Conservation (phyloP, 2,113 vertebrate species). For the Balaeniceps rex region DNA sequence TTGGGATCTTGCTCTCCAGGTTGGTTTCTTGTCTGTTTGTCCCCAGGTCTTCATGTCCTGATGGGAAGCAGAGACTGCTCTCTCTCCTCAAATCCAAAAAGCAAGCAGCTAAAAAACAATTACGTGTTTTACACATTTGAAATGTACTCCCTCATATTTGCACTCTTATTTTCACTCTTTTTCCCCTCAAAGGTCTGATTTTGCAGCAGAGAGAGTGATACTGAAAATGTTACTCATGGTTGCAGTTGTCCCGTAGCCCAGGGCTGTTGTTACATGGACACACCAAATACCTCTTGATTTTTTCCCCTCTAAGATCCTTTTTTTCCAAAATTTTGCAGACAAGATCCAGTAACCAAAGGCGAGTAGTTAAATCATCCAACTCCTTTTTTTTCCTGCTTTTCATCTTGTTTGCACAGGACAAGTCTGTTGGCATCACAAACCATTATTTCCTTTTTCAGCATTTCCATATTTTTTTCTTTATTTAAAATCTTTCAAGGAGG, state of each 20-base stretch:
- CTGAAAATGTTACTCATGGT: background rate
- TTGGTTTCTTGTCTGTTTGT: background rate
- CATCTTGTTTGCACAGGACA: background rate
- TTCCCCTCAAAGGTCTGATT: background rate
- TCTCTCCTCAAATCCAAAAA: background rate
- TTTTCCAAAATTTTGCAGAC: background rate
- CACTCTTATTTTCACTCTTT: background rate
- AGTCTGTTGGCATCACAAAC: background rate
- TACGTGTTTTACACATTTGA: background rate
- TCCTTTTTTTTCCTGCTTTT: background rate
- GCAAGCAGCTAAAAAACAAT: background rate
- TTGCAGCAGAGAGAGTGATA: background rate
- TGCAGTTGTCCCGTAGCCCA: background rate
- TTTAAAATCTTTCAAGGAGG: background rate
- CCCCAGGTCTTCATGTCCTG: fast-evolving
- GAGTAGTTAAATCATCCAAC: background rate
- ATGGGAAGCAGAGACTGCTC: background rate
- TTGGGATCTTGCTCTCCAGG: background rate
- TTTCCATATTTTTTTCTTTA: background rate
- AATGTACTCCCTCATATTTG: background rate
- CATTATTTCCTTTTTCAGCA: background rate
- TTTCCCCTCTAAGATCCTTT: background rate
- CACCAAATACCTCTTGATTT: background rate
- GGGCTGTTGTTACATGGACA: background rate
- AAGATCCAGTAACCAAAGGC: background rate